Conservation (phyloP, 2,113 vertebrate genomes). For the Miniopterus natalensis region DNA sequence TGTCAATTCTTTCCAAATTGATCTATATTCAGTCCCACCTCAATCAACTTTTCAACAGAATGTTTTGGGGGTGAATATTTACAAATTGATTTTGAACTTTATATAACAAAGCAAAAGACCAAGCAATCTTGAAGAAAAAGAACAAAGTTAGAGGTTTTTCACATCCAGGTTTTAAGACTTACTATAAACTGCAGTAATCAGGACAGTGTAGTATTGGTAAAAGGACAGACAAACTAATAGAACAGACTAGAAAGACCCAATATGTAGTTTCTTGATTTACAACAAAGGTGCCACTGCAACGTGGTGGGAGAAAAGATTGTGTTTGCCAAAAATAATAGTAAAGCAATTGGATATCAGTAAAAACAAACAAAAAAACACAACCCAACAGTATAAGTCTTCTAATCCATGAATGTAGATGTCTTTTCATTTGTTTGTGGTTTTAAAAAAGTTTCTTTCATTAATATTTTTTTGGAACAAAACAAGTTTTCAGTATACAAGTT, state of each 20-base stretch:
- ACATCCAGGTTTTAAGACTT: neutral
- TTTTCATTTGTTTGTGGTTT: neutral
- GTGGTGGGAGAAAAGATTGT: neutral
- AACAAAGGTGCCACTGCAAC: neutral
- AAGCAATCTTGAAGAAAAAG: neutral
- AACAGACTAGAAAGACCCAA: neutral
- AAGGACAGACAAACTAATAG: neutral
- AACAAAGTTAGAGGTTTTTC: neutral
- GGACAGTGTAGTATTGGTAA: neutral
- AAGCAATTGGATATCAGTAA: neutral
- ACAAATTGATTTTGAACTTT: conserved; percentile 19
- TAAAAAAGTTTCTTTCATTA: conserved; percentile 8
- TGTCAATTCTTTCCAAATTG: neutral
- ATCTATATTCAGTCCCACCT: neutral
- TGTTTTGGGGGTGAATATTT: neutral
- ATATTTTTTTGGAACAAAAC: neutral
- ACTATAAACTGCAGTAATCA: neutral
- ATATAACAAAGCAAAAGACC: neutral
- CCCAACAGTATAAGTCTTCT: neutral
- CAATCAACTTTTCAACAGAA: neutral
- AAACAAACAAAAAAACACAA: neutral
- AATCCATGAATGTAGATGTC: neutral
- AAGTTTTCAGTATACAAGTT: neutral
- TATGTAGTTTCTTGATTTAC: neutral
- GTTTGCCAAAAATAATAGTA: neutral